Evolutionary conservation across 1,140 invertebrate species (phyloP).

Genomic region (Pentalonia nigronervosa): DNA sequence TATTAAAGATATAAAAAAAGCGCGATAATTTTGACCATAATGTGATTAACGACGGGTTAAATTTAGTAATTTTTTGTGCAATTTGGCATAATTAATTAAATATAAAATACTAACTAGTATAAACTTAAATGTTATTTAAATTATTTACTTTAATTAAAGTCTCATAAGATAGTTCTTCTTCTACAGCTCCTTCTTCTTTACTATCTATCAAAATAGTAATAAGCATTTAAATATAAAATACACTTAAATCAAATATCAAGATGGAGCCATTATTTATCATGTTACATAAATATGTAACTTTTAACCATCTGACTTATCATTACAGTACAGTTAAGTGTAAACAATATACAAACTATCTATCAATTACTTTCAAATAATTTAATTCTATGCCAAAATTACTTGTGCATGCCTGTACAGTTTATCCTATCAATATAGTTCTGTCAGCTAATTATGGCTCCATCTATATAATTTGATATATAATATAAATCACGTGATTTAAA

Average conservation of each 20-base stretch:
- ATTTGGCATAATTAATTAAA: background rate
- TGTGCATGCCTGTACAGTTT: background rate
- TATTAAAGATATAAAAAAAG: too few species aligned
- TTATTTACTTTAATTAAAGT: conserved; percentile 28
- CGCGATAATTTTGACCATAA: too few species aligned
- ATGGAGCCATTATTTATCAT: background rate
- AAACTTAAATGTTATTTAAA: background rate
- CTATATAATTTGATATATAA: background rate
- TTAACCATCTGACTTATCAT: background rate
- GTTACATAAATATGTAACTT: background rate
- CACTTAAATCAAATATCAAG: background rate
- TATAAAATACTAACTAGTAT: background rate
- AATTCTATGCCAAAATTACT: background rate
- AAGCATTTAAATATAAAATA: background rate
- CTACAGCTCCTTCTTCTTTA: background rate
- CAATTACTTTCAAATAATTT: background rate
- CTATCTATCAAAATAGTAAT: background rate
- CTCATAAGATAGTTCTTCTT: background rate
- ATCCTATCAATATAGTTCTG: background rate
- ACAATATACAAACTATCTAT: background rate
- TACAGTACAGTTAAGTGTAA: background rate
- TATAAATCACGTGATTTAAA: background rate
- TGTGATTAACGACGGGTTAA: too few species aligned
- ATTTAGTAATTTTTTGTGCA: too few species aligned
- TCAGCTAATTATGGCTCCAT: background rate